Evolutionary conservation across 2,113 vertebrate species (phyloP), one percentile per base, ranked within the genome.

Genomic region (Syngnathus scovelli): DNA sequence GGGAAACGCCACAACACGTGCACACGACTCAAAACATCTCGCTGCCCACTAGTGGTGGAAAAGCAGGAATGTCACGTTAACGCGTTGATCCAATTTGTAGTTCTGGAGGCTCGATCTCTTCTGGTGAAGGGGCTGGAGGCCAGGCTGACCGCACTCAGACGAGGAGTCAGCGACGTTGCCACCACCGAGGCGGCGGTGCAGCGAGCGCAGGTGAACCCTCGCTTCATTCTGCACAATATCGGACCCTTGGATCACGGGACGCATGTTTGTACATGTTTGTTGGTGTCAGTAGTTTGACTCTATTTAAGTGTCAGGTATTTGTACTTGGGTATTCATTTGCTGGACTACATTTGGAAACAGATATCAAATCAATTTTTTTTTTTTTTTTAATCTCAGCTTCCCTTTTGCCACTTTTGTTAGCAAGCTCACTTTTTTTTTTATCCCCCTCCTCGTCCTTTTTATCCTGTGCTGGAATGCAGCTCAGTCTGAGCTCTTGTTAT

Each of bases 171-270:
- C 0, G 93, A 95, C 60, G 68, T 90, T 12, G 77, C 80, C 5
- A 81, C 90, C 27, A 83, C 90, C 16, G 92, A 95, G 70, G 86
- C 68, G 0, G 90, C 92, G 6, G 84, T 95, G 48, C 88, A 91
- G 49, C 87, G 86, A 61, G 91, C 88, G 39, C 93, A 91, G 85
- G 86, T 88, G 66, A 63, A 76, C n/a, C 38, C n/a, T 74, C 55
- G 69, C 38, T 77, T 78, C 68, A 66, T 58, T 69, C 70, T 77
- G 49, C 36, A 58, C 48, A 75, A 62, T 78, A 51, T 78, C 75
- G 76, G 62, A 68, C 64, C 21, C 55, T 58, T 67, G 39, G 58
- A 52, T 65, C 49, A 51, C n/a, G 63, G 52, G 74, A 71, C 63
- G 64, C 56, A 38, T 48, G 63, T 1, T 48, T 6, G 15, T 48